These are phyloP conservation scores for Microcebus lehilahytsara DNA, from an alignment of 2,113 vertebrate species.

Conservation along the genomic window DNA sequence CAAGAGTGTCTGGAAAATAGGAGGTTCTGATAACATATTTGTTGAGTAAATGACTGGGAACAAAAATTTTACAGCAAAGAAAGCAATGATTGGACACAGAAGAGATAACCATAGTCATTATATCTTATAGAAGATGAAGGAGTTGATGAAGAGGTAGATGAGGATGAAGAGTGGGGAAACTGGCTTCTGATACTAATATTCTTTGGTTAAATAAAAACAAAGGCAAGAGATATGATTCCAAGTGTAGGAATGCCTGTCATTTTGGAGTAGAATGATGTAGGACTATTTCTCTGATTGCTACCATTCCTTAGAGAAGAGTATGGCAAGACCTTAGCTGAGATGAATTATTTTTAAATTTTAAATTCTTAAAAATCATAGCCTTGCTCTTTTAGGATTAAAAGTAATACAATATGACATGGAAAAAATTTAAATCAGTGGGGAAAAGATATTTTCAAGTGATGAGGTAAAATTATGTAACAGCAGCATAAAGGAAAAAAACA, in stretches of 20 bases:
- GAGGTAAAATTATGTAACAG: constrained; percentile 18
- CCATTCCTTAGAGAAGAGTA: background rate
- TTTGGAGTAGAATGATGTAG: background rate
- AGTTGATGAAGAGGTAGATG: background rate
- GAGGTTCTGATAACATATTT: background rate
- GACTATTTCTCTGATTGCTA: background rate
- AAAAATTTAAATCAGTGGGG: constrained; percentile 14
- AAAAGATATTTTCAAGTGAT: background rate
- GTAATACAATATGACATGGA: background rate
- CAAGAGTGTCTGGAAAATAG: background rate
- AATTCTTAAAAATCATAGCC: background rate
- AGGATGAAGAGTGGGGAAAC: background rate
- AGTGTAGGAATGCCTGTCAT: background rate
- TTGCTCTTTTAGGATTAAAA: constrained; percentile 26
- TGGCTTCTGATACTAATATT: background rate
- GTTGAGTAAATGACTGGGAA: background rate
- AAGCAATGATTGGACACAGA: background rate
- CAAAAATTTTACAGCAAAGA: background rate
- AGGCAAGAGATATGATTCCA: background rate
- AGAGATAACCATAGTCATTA: rapidly evolving
- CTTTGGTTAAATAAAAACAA: background rate
- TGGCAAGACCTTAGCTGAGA: background rate
- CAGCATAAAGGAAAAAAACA: background rate
- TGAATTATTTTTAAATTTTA: background rate
- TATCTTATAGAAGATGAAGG: background rate